Percentiles rank a stretch among this genome's conserved stretches.
Evolutionary conservation across 2,797 vertebrate genomes (phyloP).

Genomic region (Phoebastria nigripes): DNA sequence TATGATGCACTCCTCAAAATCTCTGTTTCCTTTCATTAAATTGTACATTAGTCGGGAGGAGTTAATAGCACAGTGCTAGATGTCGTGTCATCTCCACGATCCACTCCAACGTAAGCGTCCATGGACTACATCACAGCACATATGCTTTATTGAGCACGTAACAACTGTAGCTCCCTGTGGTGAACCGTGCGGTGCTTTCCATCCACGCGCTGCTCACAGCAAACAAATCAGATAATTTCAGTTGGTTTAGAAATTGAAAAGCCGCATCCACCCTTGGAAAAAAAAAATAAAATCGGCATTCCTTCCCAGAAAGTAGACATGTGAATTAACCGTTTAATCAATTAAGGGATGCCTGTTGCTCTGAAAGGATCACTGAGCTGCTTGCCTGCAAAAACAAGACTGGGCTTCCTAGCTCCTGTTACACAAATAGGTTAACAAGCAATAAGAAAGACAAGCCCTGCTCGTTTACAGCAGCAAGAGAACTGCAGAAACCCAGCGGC

Average conservation of each 20-base stretch:
- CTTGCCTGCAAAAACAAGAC: background rate
- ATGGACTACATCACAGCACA: accelerated
- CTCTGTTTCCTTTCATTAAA: background rate
- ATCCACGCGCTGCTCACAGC: accelerated
- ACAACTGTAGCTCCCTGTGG: accelerated
- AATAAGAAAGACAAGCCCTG: background rate
- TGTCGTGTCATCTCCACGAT: accelerated
- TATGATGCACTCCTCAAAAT: background rate
- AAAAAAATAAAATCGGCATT: background rate
- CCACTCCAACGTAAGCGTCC: accelerated
- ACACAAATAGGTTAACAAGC: accelerated
- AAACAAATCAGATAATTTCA: background rate
- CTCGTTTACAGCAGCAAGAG: background rate
- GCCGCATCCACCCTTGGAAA: accelerated
- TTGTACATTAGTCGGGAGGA: background rate
- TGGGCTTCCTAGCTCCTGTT: background rate
- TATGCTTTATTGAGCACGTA: accelerated
- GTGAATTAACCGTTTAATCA: background rate
- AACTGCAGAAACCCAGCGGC: background rate
- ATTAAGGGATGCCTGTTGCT: accelerated
- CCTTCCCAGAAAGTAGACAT: accelerated
- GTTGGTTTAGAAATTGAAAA: background rate
- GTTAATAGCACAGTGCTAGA: background rate
- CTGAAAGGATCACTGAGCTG: accelerated
- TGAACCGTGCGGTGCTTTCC: background rate